These are phyloP conservation scores for Tenrec ecaudatus DNA, from an alignment of 2,113 vertebrate species.

Conservation along the genomic window DNA sequence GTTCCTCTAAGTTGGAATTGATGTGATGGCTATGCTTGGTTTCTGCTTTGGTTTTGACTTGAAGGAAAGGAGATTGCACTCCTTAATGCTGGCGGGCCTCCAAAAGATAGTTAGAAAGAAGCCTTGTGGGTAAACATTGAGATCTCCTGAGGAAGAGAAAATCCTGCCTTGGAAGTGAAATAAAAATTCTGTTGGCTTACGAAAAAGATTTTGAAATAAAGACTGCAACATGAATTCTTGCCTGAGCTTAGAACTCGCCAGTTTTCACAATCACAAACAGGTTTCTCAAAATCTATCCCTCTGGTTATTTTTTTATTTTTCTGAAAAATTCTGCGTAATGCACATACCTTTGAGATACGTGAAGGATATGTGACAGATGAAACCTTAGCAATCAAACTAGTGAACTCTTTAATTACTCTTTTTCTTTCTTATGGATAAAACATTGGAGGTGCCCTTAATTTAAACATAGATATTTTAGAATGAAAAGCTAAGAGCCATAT, in stretches of 20 bases:
- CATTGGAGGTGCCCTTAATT: accelerated
- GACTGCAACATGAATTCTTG: neutral
- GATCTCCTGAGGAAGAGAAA: neutral
- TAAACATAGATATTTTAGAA: neutral
- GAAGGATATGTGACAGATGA: accelerated
- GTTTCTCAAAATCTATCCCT: neutral
- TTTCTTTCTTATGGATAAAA: neutral
- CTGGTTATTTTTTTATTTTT: neutral
- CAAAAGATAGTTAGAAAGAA: neutral
- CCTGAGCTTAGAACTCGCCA: neutral
- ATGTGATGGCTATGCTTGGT: neutral
- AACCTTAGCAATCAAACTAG: neutral
- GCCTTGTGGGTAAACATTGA: neutral
- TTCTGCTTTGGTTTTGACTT: neutral
- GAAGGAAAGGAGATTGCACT: neutral
- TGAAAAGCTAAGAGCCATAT: neutral
- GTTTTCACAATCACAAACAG: neutral
- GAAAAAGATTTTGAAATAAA: neutral
- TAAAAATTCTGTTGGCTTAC: neutral
- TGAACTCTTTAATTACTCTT: neutral
- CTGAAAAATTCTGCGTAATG: neutral
- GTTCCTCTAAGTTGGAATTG: neutral
- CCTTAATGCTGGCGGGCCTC: neutral
- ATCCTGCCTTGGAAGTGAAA: neutral
- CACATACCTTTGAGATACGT: neutral